Percentiles rank a stretch among this genome's conserved stretches.
Evolutionary conservation across 1,140 invertebrate species (phyloP).

Genomic region (Penaeus japonicus): DNA sequence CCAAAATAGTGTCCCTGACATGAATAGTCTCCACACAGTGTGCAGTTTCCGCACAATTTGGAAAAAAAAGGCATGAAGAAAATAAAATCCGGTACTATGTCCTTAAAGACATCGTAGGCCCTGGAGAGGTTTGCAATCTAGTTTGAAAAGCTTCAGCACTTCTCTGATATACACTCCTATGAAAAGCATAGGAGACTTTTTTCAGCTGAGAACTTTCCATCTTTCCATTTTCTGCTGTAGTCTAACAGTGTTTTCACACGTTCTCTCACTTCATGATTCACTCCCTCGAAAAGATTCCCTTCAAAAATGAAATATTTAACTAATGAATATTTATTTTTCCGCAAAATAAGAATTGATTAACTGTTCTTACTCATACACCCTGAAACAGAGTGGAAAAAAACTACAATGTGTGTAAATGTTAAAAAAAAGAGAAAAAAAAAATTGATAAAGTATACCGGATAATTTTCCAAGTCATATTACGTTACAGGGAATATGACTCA

Average conservation of each 20-base stretch:
- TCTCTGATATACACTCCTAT: background rate
- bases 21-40: constrained; percentile 36
- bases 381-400: background rate
- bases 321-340: background rate
- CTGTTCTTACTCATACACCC: background rate
- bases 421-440: background rate
- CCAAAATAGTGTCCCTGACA: constrained; percentile 37
- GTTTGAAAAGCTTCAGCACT: background rate
- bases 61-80: too few relatives aligned
- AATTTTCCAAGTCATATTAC: background rate
- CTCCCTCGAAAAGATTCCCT: background rate
- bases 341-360: background rate
- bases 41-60: too few relatives aligned
- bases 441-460: background rate
- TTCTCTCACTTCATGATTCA: background rate
- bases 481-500: background rate
- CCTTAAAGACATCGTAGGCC: background rate
- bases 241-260: background rate
- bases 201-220: background rate
- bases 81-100: background rate
- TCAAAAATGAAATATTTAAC: background rate
- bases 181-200: too few relatives aligned
- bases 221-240: background rate
- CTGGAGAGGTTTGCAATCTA: background rate
- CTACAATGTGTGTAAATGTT: background rate